A percentile compares a stretch with the other conserved stretches of the same genome.
These are phyloP conservation scores for Nycticryphes semicollaris DNA, from an alignment of 2,113 vertebrate genomes.

Conservation along the genomic window DNA sequence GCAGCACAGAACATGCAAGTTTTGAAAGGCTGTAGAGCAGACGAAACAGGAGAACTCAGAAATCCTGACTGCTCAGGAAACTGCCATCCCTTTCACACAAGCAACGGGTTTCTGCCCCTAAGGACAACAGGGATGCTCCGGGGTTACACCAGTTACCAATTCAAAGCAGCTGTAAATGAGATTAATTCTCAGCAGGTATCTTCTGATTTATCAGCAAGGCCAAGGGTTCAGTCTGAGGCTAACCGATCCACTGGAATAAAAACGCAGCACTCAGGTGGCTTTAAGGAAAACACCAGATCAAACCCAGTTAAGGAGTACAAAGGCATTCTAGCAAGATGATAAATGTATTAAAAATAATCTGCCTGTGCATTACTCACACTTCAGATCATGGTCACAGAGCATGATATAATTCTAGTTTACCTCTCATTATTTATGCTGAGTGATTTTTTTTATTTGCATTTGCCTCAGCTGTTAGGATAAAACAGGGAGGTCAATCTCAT, in stretches of 20 bases:
- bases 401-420: conserved; percentile 55
- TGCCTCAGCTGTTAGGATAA: conserved; percentile 38
- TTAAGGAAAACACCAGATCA: conserved; percentile 21
- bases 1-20: not conserved
- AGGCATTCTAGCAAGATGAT: conserved; percentile 49
- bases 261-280: conserved; percentile 4
- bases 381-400: conserved; percentile 33
- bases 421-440: conserved; percentile 64
- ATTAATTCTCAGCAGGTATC: conserved; percentile 53
- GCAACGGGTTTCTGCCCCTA: not conserved
- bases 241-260: not conserved
- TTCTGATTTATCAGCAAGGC: not conserved
- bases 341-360: conserved; percentile 60
- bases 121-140: not conserved
- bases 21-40: not conserved
- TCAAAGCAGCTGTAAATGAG: conserved; percentile 40
- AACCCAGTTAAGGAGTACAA: not conserved
- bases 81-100: not conserved
- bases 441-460: conserved; percentile 53
- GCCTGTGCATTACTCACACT: conserved; percentile 52
- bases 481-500: conserved; percentile 52
- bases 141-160: not conserved
- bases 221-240: conserved; percentile 21
- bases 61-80: not conserved
- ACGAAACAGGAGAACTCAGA: not conserved